These are phyloP conservation scores for Herpetotheres cachinnans DNA, from an alignment of 2,113 vertebrate species.

Conservation along the genomic window DNA sequence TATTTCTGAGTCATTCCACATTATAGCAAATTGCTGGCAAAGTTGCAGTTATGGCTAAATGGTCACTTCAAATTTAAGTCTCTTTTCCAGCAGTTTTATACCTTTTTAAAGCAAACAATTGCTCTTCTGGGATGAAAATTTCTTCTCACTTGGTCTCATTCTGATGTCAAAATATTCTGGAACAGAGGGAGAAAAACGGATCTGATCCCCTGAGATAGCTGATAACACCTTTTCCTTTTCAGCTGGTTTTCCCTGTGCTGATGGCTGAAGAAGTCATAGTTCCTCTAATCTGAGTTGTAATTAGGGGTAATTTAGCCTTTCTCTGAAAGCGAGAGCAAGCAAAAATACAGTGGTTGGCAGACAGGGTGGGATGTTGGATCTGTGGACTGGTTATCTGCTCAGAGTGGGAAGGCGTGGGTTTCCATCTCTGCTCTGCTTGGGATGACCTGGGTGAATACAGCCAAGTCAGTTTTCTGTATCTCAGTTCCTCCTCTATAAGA, in stretches of 20 bases:
- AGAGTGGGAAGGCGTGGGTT: not conserved
- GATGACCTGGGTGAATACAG: not conserved
- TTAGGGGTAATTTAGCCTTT: not conserved
- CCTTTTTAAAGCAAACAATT: not conserved
- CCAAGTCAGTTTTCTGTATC: not conserved
- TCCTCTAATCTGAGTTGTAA: not conserved
- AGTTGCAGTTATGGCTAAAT: not conserved
- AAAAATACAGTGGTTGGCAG: not conserved
- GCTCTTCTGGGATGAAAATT: not conserved
- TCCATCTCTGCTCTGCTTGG: not conserved
- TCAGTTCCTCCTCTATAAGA: not conserved
- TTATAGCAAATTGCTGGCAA: not conserved
- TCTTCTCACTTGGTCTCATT: not conserved
- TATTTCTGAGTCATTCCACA: not conserved
- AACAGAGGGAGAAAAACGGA: not conserved
- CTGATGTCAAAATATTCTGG: not conserved
- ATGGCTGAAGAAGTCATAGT: not conserved
- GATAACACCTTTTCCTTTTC: not conserved
- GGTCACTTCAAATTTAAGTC: conserved; percentile 5
- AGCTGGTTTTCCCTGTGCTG: not conserved
- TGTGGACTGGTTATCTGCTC: not conserved
- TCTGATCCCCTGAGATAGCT: not conserved
- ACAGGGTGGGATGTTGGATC: not conserved
- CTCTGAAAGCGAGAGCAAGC: not conserved
- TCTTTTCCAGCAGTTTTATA: not conserved